phyloP scores from a whole-genome alignment of 2,888 invertebrate genomes.

The Andricus quercusramuli region DNA sequence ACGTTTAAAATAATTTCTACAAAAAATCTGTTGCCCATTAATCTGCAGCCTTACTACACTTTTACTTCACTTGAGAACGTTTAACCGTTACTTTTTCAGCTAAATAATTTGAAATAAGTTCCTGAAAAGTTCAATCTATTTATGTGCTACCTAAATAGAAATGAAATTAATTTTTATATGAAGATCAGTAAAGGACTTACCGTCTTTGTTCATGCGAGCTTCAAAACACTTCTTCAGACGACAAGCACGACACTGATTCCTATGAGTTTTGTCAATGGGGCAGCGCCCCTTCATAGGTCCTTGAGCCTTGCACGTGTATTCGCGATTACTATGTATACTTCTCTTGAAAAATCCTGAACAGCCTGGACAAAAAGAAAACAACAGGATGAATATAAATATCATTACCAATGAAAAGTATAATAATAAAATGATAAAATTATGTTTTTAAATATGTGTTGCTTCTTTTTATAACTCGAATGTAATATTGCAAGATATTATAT shows the following conservation, averaged over 20 bases:
- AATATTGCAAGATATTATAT: neutral
- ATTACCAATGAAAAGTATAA: neutral
- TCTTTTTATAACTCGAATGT: neutral
- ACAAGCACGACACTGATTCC: conserved; percentile 98
- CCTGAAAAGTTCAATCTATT: neutral
- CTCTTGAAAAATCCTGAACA: conserved; percentile 98
- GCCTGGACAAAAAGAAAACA: conserved; percentile 80
- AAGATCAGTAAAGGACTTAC: conserved; percentile 82
- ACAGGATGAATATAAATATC: neutral
- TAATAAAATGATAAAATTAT: neutral
- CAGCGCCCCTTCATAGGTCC: conserved; percentile 95
- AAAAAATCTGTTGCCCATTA: too few relatives aligned
- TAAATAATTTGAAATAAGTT: neutral
- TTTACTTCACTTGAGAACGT: too few relatives aligned
- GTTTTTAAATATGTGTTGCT: neutral
- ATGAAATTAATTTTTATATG: neutral
- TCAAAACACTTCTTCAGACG: conserved; percentile 96
- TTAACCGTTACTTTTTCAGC: too few relatives aligned
- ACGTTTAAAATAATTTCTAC: too few relatives aligned
- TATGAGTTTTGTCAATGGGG: conserved; percentile 97
- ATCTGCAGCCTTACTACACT: too few relatives aligned
- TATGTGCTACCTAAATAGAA: neutral
- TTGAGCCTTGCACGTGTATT: conserved; percentile 98
- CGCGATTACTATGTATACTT: conserved; percentile 96
- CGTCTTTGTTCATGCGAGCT: conserved; percentile 98